Conservation (phyloP, 2,113 vertebrate species). For the Glareola pratincola region DNA sequence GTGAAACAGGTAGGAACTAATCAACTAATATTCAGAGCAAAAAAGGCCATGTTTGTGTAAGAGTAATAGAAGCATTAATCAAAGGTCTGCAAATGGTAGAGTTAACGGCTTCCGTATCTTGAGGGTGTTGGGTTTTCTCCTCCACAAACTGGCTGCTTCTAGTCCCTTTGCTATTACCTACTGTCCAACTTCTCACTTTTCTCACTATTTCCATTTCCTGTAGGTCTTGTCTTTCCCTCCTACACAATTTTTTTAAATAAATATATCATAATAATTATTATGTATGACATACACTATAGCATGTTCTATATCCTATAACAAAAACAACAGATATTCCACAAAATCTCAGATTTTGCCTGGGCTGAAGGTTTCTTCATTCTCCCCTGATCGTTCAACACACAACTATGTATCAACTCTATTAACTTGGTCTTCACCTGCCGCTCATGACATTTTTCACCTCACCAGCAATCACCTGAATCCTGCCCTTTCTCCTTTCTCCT, state of each 20-base stretch:
- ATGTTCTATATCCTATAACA: background rate
- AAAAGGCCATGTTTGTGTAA: background rate
- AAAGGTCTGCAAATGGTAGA: background rate
- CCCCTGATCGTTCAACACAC: background rate
- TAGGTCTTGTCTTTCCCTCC: background rate
- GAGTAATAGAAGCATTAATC: background rate
- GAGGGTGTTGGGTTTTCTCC: background rate
- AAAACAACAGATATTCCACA: background rate
- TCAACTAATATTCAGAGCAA: background rate
- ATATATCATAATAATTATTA: background rate
- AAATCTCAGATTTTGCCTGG: background rate
- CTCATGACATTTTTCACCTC: background rate
- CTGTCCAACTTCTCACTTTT: background rate
- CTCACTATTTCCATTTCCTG: background rate
- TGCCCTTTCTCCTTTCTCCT: background rate
- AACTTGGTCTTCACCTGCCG: background rate
- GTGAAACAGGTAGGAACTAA: background rate
- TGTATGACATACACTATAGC: background rate
- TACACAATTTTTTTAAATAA: background rate
- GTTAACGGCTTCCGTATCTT: background rate
- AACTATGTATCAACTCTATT: background rate
- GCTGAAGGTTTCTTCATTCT: background rate
- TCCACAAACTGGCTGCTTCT: background rate
- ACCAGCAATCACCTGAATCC: background rate
- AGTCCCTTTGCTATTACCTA: background rate